Percentiles rank a stretch among this genome's conserved stretches.
Conservation (phyloP, 2,797 vertebrate genomes). For the Coregonus suidteri region DNA sequence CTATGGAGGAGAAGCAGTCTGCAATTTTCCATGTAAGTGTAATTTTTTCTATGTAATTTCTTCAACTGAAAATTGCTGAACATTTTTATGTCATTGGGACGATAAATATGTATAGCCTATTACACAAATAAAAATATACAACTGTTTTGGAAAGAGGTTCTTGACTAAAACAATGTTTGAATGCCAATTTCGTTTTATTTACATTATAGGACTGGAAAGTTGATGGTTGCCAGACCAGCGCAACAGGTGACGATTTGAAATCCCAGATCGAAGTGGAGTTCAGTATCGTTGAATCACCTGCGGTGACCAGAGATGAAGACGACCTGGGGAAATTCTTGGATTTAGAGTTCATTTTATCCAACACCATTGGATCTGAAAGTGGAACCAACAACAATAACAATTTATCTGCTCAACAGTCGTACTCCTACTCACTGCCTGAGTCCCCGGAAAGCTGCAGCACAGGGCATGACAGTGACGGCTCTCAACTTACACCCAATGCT, state of each 20-base stretch:
- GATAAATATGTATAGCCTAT: neutral
- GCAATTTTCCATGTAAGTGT: conserved; percentile 78
- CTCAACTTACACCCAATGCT: conserved; percentile 48
- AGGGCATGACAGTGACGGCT: conserved; percentile 77
- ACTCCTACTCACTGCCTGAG: conserved; percentile 83
- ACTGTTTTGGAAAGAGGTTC: neutral
- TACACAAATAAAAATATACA: neutral
- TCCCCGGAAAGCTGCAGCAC: conserved; percentile 88
- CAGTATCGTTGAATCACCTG: conserved; percentile 73
- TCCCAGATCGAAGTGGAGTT: conserved; percentile 75
- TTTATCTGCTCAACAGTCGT: conserved; percentile 45
- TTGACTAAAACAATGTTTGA: conserved; percentile 3
- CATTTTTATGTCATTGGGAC: neutral
- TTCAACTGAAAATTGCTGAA: neutral
- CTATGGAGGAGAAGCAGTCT: conserved; percentile 68
- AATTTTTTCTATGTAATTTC: neutral
- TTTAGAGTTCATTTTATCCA: conserved; percentile 89
- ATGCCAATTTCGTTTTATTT: neutral
- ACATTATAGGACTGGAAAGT: conserved; percentile 61
- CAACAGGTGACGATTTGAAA: conserved; percentile 45
- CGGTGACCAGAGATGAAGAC: conserved; percentile 81
- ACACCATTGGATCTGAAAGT: conserved; percentile 72
- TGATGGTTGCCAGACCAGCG: conserved; percentile 40
- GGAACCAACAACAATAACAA: conserved; percentile 32
- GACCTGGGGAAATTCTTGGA: conserved; percentile 86